Conservation (phyloP, 92 coral and sea anemone genomes). For the Hydrozoanthus gracilis region DNA sequence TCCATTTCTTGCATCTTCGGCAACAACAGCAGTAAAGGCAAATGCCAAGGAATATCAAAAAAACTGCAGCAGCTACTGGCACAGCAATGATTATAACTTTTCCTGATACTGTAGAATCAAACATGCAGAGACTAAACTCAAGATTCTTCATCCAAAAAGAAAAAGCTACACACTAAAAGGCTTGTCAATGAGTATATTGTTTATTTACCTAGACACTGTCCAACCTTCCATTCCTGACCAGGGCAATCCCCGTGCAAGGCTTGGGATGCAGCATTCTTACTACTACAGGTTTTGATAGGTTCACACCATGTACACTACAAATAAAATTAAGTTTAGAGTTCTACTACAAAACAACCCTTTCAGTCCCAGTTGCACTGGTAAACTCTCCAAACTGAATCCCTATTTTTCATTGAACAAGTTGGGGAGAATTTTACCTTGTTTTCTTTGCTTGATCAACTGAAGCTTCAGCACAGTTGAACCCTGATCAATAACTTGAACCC, state of each 20-base stretch:
- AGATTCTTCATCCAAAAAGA: no score
- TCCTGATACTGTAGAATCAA: conserved; percentile 66
- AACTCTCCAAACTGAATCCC: no score
- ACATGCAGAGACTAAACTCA: no score
- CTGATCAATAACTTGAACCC: no score
- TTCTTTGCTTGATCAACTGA: no score
- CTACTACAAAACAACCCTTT: no score
- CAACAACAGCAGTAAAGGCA: conserved; percentile 88
- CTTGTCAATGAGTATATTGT: neutral
- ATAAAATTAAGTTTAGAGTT: neutral
- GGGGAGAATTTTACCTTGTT: no score
- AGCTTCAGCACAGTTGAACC: no score
- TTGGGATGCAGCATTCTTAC: conserved; percentile 14
- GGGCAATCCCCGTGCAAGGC: conserved; percentile 59
- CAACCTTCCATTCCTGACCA: conserved; percentile 78
- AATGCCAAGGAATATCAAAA: conserved; percentile 72
- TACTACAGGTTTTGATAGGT: conserved; percentile 60
- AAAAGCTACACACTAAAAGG: no score
- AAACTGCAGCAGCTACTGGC: conserved; percentile 72
- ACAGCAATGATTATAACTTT: conserved; percentile 78
- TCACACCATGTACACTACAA: conserved; percentile 79
- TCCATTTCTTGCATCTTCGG: conserved; percentile 66
- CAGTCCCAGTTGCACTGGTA: no score
- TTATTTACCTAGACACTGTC: conserved; percentile 78
- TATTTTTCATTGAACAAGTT: no score